Evolutionary conservation across 2,888 invertebrate genomes (phyloP).

Genomic region (Sisyra terminalis): DNA sequence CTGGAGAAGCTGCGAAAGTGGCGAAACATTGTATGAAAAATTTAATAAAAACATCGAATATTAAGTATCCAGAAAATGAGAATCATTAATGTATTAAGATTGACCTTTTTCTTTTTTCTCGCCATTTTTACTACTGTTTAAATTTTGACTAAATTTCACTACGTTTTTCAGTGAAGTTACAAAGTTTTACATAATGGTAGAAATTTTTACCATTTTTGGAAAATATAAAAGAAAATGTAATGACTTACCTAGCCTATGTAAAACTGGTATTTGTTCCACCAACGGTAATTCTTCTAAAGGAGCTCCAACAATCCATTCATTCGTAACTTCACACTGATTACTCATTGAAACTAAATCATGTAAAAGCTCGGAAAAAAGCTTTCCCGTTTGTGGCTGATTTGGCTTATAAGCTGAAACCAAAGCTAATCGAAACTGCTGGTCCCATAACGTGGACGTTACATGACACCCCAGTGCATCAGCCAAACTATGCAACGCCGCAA

Average conservation of each 20-base stretch:
- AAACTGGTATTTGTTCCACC: slow-evolving; percentile 67
- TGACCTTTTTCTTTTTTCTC: too few species aligned
- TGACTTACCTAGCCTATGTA: slow-evolving; percentile 46
- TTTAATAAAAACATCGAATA: too few species aligned
- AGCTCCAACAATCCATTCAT: slow-evolving; percentile 52
- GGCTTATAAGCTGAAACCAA: slow-evolving; percentile 30
- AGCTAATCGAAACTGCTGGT: slow-evolving; percentile 40
- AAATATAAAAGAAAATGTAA: too few species aligned
- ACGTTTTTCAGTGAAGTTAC: too few species aligned
- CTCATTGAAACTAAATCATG: slow-evolving; percentile 51
- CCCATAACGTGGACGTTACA: slow-evolving; percentile 67
- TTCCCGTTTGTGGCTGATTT: slow-evolving; percentile 21
- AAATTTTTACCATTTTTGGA: too few species aligned
- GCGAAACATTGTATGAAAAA: too few species aligned
- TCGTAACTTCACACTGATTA: slow-evolving; percentile 59
- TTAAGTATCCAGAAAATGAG: too few species aligned
- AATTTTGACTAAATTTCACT: neutral
- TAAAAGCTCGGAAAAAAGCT: slow-evolving; percentile 42
- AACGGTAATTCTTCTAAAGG: slow-evolving; percentile 61
- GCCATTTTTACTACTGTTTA: neutral
- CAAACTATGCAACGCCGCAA: slow-evolving; percentile 54
- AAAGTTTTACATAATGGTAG: too few species aligned
- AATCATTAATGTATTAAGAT: too few species aligned
- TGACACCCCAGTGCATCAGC: slow-evolving; percentile 65
- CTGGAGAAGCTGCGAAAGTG: too few species aligned